A percentile compares a stretch with the other conserved stretches of the same genome.
phyloP scores from a whole-genome alignment of 2,888 invertebrate species.

The Dusona sp. region DNA sequence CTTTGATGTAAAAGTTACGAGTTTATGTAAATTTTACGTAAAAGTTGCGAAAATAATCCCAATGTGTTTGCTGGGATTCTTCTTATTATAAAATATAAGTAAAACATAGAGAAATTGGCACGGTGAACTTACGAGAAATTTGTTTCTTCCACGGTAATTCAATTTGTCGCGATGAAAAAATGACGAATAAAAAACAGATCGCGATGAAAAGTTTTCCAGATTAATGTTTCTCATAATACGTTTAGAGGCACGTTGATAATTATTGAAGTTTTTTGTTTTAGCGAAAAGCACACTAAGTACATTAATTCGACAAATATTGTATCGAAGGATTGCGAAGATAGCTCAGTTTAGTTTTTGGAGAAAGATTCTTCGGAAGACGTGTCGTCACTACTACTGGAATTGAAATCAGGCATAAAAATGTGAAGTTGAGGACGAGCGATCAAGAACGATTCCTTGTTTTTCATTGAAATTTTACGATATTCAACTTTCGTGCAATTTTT shows the following conservation, averaged over 20 bases:
- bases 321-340: conserved; percentile 36
- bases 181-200: neutral
- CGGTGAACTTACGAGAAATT: conserved; percentile 15
- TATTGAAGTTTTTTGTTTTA: neutral
- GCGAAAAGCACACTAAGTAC: conserved; percentile 17
- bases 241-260: neutral
- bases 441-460: conserved; percentile 72
- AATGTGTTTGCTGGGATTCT: too few species aligned
- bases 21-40: too few species aligned
- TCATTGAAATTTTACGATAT: conserved; percentile 18
- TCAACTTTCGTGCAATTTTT: conserved; percentile 42
- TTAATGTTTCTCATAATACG: neutral
- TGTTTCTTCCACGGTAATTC: neutral
- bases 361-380: conserved; percentile 79
- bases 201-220: neutral
- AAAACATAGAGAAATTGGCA: too few species aligned
- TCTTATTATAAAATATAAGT: too few species aligned
- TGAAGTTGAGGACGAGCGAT: conserved; percentile 85
- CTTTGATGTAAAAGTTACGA: too few species aligned
- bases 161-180: neutral
- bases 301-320: neutral
- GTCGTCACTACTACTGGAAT: conserved; percentile 73
- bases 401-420: conserved; percentile 80
- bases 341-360: conserved; percentile 66
- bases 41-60: too few species aligned